These are phyloP conservation scores for Nasonia longicornis DNA, from an alignment of 1,140 invertebrate species.

Conservation along the genomic window DNA sequence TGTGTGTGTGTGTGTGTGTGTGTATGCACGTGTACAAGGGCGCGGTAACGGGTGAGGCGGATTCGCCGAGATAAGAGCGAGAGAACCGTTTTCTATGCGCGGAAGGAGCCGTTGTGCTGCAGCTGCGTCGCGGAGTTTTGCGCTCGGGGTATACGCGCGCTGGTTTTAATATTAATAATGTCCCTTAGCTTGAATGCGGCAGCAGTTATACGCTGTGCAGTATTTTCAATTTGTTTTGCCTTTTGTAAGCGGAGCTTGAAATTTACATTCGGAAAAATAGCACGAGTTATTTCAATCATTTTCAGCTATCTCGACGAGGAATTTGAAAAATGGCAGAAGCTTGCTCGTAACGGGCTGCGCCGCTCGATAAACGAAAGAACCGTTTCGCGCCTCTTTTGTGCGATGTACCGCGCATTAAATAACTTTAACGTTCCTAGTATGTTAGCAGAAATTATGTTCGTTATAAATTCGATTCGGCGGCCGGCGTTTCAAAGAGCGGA, in stretches of 20 bases:
- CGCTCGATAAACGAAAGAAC: neutral
- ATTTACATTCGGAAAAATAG: neutral
- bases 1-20: too few relatives aligned
- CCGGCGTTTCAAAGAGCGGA: too few relatives aligned
- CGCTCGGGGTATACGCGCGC: neutral
- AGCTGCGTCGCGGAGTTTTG: neutral
- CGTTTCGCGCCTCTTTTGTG: neutral
- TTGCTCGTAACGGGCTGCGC: too few relatives aligned
- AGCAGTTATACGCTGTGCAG: neutral
- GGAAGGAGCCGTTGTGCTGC: neutral
- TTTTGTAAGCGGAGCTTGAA: neutral
- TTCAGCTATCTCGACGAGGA: neutral
- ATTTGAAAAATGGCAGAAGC: neutral
- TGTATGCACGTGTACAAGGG: neutral
- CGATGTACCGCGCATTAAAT: neutral
- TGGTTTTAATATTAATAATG: constrained; percentile 4
- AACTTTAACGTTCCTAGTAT: neutral
- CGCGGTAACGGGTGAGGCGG: neutral
- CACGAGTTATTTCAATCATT: neutral
- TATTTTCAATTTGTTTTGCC: neutral
- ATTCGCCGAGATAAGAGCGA: neutral
- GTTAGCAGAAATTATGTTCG: neutral
- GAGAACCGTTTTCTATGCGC: constrained; percentile 2
- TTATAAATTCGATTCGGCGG: neutral
- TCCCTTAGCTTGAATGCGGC: neutral